Conservation (phyloP, 2,888 invertebrate genomes). For the Steinernema hermaphroditum region DNA sequence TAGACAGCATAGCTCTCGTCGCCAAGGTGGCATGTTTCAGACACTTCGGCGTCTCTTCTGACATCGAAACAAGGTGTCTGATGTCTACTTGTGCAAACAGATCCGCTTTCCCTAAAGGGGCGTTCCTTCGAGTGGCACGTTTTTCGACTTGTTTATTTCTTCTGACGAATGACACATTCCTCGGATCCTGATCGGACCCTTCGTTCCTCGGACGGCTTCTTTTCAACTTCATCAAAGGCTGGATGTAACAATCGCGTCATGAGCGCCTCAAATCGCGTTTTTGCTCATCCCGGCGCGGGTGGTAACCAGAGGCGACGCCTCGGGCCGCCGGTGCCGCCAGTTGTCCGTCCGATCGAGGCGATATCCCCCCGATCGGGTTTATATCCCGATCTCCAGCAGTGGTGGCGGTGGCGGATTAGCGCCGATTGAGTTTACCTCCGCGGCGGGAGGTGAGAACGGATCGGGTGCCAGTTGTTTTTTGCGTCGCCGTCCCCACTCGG, state of each 20-base stretch:
- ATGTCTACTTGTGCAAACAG: no score
- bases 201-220: neutral
- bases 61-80: no score
- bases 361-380: neutral
- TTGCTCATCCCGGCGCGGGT: slow-evolving; percentile 23
- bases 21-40: no score
- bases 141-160: neutral
- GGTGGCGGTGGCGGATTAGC: neutral
- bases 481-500: neutral
- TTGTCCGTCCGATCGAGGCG: neutral
- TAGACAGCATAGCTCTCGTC: no score
- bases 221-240: neutral
- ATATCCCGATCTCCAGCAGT: neutral
- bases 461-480: slow-evolving; percentile 14
- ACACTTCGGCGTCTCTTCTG: no score
- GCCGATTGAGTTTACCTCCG: slow-evolving; percentile 1
- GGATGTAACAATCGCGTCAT: slow-evolving; percentile 26
- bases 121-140: neutral
- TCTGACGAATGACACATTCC: neutral
- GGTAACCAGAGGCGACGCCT: neutral
- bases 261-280: slow-evolving; percentile 22
- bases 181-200: neutral
- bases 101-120: neutral
- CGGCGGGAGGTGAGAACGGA: neutral
- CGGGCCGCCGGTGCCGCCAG: neutral